Evolutionary conservation across 2,797 vertebrate species (phyloP), one percentile per base, ranked within the genome.

Genomic region (Lagocephalus sceleratus): DNA sequence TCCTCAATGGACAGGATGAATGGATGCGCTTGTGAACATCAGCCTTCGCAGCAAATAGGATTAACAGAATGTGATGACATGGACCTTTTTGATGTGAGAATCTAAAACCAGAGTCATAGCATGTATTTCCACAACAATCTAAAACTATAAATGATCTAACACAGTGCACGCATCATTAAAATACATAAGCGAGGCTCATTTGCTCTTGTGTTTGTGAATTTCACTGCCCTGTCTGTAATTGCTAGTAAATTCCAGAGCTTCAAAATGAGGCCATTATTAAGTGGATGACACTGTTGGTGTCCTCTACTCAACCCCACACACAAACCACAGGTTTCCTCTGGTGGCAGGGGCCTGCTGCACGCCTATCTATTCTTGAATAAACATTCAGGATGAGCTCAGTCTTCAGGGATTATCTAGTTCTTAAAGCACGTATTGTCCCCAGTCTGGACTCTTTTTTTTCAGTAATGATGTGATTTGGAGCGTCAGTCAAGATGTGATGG

Each of bases 21-120:
- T 86, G 71, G 73, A 52, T 52, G 43, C 44, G 54, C 47, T 78
- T 82, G 75, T 86, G 71, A 22, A 60, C 40, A 51, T 72, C 50
- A 1, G 41, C 57, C 59, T 63, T 47, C 47, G 39, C 57, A 51
- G 29, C 46, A 44, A 57, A 51, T 17, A 22, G 53, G 40, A 62
- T 43, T 15, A 57, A 65, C 41, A 6, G 46, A 58, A 43, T 40
- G 19, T 32, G 46, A 73, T 45, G 57, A 59, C 54, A n/a, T 50
- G 26, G 49, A 43, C 46, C 46, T 50, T 19, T 65, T 49, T 57
- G 22, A 29, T 40, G 3, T 20, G 22, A 29, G 39, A 47, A 39
- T 44, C 51, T 26, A 51, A 21, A 60, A 44, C 20, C 51, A 17
- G 46, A 40, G 42, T 45, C 16, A 17, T 6, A 17, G 5, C 54